A percentile compares a stretch with the other conserved stretches of the same genome.
phyloP scores from a whole-genome alignment of 92 coral and sea anemone genomes.

The Muricea muricata region DNA sequence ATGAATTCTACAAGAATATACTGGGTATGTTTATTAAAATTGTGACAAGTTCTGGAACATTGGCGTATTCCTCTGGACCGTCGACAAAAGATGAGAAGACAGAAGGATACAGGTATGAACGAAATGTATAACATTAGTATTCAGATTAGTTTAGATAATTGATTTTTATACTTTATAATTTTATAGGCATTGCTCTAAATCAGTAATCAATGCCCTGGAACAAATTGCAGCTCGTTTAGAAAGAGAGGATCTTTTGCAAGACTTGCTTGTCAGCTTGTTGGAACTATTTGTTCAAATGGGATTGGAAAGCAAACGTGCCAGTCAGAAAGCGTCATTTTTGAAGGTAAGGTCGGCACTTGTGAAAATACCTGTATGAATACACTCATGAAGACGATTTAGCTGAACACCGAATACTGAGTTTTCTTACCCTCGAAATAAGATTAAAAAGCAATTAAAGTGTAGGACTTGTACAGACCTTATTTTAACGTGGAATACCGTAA shows the following conservation, averaged over 20 bases:
- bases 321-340: constrained; percentile 83
- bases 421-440: no score
- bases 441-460: no score
- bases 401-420: no score
- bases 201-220: constrained; percentile 89
- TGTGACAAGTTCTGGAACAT: constrained; percentile 91
- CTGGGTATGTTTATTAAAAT: constrained; percentile 99
- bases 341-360: constrained; percentile 57
- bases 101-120: constrained; percentile 85
- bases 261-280: constrained; percentile 85
- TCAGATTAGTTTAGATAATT: no score
- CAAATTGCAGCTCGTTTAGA: constrained; percentile 84
- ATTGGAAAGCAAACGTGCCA: constrained; percentile 92
- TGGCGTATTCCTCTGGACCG: constrained; percentile 93
- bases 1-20: constrained; percentile 93
- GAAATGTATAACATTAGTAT: no score
- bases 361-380: no score
- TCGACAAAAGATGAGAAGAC: constrained; percentile 83
- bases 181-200: constrained; percentile 90
- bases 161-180: not conserved
- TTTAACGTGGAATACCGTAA: no score
- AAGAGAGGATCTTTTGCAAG: constrained; percentile 83
- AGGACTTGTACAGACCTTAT: not conserved
- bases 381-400: no score
- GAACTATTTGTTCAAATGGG: constrained; percentile 98